Evolutionary conservation across 2,113 vertebrate species (phyloP).

Genomic region (Plecturocebus donacophilus): DNA sequence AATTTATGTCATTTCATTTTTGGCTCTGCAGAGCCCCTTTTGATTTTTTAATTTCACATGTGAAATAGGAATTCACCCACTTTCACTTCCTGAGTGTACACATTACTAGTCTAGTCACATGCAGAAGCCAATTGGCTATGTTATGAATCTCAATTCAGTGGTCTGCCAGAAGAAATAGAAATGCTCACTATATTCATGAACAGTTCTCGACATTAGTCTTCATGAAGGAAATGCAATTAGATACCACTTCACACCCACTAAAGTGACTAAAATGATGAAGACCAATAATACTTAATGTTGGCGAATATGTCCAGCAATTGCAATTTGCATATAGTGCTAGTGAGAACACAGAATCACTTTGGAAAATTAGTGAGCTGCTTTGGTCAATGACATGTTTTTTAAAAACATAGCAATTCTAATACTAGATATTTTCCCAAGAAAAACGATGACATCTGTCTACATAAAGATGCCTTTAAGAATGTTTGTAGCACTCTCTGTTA

Average conservation of each 20-base stretch:
- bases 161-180: not conserved
- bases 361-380: not conserved
- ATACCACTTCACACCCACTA: not conserved
- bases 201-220: not conserved
- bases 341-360: not conserved
- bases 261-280: not conserved
- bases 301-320: accelerated
- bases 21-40: not conserved
- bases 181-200: not conserved
- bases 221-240: not conserved
- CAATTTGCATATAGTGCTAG: not conserved
- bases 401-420: not conserved
- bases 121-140: not conserved
- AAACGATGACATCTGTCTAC: not conserved
- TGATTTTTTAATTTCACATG: not conserved
- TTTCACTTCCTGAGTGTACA: not conserved
- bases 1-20: not conserved
- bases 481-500: not conserved
- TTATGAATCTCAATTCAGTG: not conserved
- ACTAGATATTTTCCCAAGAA: not conserved
- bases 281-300: not conserved
- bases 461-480: not conserved
- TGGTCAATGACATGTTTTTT: not conserved
- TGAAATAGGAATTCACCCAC: not conserved
- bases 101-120: not conserved